These are phyloP conservation scores for Hippopotamyrus pictus DNA, from an alignment of 2,797 vertebrate genomes.

Conservation along the genomic window DNA sequence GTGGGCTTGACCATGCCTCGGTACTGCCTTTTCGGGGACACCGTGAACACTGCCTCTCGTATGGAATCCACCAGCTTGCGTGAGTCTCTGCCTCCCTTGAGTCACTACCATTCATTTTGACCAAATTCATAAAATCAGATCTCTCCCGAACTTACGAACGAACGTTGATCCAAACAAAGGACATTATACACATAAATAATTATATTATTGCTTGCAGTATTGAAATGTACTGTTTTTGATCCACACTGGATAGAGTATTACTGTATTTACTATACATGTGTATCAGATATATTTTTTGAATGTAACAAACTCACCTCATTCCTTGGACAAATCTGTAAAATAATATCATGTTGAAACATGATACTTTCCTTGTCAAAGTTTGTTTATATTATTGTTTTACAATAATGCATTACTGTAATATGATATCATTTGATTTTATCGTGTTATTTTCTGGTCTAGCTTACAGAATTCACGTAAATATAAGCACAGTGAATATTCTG, in stretches of 20 bases:
- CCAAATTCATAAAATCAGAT: background rate
- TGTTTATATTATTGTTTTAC: background rate
- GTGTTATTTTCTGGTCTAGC: conserved; percentile 43
- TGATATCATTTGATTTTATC: background rate
- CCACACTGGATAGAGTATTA: background rate
- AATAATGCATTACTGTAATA: background rate
- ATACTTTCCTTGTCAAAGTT: background rate
- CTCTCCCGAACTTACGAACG: background rate
- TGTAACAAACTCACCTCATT: background rate
- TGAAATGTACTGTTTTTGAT: background rate
- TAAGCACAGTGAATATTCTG: conserved; percentile 68
- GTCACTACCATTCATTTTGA: background rate
- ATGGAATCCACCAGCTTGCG: conserved; percentile 81
- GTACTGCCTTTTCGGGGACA: conserved; percentile 81
- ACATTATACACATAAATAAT: background rate
- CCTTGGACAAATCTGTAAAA: background rate
- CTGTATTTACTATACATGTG: background rate
- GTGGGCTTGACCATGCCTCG: conserved; percentile 78
- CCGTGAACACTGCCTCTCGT: conserved; percentile 77
- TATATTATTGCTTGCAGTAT: background rate
- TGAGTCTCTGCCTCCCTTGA: conserved; percentile 43
- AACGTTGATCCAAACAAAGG: background rate
- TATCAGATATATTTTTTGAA: background rate
- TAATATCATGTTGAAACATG: background rate
- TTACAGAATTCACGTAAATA: conserved; percentile 76